phyloP scores from a whole-genome alignment of 2,888 invertebrate genomes.

The Lasioglossum villosulum region DNA sequence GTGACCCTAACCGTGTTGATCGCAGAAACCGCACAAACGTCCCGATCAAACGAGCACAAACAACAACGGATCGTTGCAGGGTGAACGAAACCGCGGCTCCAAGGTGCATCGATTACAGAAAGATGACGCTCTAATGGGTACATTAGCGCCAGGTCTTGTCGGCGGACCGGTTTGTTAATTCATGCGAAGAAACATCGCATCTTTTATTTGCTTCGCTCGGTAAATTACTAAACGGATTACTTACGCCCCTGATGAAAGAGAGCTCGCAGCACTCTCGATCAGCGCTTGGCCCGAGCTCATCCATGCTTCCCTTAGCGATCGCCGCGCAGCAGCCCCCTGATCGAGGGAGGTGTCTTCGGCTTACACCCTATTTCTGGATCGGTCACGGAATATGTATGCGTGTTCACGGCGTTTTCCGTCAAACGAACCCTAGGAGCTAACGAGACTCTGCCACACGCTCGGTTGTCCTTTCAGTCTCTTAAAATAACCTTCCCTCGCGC shows the following conservation, averaged over 20 bases:
- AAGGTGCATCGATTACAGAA: conserved; percentile 47
- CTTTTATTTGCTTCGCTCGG: conserved; percentile 78
- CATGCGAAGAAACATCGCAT: conserved; percentile 76
- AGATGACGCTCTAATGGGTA: conserved; percentile 54
- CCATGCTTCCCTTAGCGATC: conserved; percentile 58
- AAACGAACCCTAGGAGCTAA: conserved; percentile 42
- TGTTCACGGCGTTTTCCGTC: conserved; percentile 45
- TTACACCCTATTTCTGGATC: conserved; percentile 72
- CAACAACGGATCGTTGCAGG: background rate
- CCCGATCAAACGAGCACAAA: background rate
- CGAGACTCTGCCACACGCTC: conserved; percentile 42
- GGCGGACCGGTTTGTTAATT: conserved; percentile 72
- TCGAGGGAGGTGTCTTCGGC: conserved; percentile 67
- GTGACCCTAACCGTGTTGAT: background rate
- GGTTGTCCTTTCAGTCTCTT: conserved; percentile 28
- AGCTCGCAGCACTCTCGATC: conserved; percentile 56
- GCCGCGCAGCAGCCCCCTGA: conserved; percentile 36
- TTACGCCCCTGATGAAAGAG: conserved; percentile 81
- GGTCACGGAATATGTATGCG: conserved; percentile 43
- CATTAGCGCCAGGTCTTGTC: conserved; percentile 59
- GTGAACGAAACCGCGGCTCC: background rate
- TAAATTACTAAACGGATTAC: conserved; percentile 83
- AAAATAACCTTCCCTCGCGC: conserved; percentile 33
- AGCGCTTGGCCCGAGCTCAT: conserved; percentile 69
- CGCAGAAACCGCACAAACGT: background rate